Evolutionary conservation across 2,888 invertebrate species (phyloP).

Genomic region (Chymomyza amoena): DNA sequence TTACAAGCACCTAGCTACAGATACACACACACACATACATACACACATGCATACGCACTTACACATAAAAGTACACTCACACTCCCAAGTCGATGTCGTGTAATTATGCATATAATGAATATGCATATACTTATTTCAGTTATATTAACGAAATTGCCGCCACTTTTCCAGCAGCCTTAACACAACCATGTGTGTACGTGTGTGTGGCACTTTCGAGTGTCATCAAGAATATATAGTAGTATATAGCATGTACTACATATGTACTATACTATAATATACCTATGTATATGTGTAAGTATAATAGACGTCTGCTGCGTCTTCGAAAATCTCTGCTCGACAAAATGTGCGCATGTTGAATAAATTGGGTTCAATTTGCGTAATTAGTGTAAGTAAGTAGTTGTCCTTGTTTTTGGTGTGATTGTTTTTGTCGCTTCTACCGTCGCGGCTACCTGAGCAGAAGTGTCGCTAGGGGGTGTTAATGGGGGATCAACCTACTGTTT

Average conservation of each 20-base stretch:
- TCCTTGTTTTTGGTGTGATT: not conserved
- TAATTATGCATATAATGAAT: constrained; percentile 71
- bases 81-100: constrained; percentile 22
- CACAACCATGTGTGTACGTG: not conserved
- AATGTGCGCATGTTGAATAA: constrained; percentile 35
- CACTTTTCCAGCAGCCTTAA: constrained; percentile 27
- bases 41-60: constrained; percentile 1
- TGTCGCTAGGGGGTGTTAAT: too few species aligned
- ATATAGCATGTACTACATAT: not conserved
- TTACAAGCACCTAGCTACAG: constrained; percentile 34
- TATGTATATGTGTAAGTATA: not conserved
- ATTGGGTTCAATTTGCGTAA: constrained; percentile 67
- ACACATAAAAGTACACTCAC: constrained; percentile 2
- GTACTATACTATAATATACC: not conserved
- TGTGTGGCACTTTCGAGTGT: constrained; percentile 18
- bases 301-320: not conserved
- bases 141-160: constrained; percentile 59
- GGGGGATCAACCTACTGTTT: too few species aligned
- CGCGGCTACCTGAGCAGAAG: not conserved
- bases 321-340: not conserved
- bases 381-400: constrained; percentile 54
- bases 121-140: constrained; percentile 54
- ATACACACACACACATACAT: constrained; percentile 6
- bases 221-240: not conserved
- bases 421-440: not conserved